A percentile compares a stretch with the other conserved stretches of the same genome.
Conservation (phyloP, 2,888 invertebrate genomes). For the Andricus curvator region DNA sequence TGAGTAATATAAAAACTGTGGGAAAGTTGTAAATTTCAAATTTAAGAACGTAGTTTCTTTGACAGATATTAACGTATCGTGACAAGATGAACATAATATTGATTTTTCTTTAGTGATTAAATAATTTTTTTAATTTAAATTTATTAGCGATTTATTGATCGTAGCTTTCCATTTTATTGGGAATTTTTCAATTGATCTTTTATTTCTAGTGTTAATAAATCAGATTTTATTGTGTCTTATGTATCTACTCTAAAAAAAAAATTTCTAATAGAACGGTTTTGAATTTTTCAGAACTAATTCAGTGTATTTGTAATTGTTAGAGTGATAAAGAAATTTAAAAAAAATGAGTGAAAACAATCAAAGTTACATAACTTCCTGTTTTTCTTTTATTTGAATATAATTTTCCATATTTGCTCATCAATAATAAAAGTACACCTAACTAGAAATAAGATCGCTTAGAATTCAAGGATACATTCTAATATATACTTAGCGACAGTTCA, state of each 20-base stretch:
- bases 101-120: neutral
- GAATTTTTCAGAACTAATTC: too few relatives aligned
- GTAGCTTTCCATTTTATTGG: too few relatives aligned
- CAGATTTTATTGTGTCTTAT: too few relatives aligned
- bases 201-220: too few relatives aligned
- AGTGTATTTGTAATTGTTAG: too few relatives aligned
- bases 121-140: neutral
- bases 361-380: neutral
- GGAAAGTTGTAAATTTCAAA: neutral
- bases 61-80: neutral
- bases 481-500: neutral
- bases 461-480: conserved; percentile 17
- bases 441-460: neutral
- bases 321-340: neutral
- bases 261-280: too few relatives aligned
- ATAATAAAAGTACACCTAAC: neutral
- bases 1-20: neutral
- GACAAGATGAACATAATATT: neutral
- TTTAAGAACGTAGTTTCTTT: neutral
- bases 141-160: neutral
- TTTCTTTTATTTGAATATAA: neutral
- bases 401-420: neutral
- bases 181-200: too few relatives aligned
- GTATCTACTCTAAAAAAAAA: too few relatives aligned
- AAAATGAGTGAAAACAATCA: neutral